These are phyloP conservation scores for Drosophila atripex DNA, from an alignment of 2,888 invertebrate species.

Conservation along the genomic window DNA sequence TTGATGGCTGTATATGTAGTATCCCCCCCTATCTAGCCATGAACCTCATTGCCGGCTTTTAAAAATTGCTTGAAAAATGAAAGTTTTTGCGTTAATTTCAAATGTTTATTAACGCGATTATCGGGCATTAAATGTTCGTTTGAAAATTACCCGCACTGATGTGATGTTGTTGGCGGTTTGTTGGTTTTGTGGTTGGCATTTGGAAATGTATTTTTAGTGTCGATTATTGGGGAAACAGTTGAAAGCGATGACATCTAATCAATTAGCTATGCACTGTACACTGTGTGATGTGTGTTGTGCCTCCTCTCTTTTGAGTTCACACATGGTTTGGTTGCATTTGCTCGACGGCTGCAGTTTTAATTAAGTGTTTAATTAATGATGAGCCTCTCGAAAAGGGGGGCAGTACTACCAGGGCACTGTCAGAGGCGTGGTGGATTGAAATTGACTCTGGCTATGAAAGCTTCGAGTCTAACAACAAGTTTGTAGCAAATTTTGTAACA, in stretches of 20 bases:
- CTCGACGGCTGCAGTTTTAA: conserved; percentile 66
- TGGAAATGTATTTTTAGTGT: conserved; percentile 36
- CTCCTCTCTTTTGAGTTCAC: conserved; percentile 13
- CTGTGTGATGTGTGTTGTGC: no score
- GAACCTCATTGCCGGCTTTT: background rate
- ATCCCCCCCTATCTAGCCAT: background rate
- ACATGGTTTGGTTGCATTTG: background rate
- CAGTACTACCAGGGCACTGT: no score
- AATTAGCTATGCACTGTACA: conserved; percentile 36
- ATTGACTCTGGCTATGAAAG: conserved; percentile 6
- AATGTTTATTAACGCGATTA: conserved; percentile 51
- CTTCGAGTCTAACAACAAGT: no score
- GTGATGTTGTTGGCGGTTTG: conserved; percentile 12
- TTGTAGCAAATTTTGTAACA: background rate
- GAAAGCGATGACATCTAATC: conserved; percentile 52
- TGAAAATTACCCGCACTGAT: conserved; percentile 3
- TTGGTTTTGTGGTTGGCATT: conserved; percentile 35
- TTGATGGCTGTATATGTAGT: conserved; percentile 13
- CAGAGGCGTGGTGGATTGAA: no score
- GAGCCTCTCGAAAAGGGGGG: conserved; percentile 32
- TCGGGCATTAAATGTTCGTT: conserved; percentile 39
- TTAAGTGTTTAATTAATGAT: conserved; percentile 78
- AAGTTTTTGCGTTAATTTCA: conserved; percentile 46
- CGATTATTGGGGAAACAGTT: conserved; percentile 40
- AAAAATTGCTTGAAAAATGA: conserved; percentile 29